A percentile compares a stretch with the other conserved stretches of the same genome.
These are phyloP conservation scores for Apodemia zela DNA, from an alignment of 2,888 invertebrate species.

Conservation along the genomic window DNA sequence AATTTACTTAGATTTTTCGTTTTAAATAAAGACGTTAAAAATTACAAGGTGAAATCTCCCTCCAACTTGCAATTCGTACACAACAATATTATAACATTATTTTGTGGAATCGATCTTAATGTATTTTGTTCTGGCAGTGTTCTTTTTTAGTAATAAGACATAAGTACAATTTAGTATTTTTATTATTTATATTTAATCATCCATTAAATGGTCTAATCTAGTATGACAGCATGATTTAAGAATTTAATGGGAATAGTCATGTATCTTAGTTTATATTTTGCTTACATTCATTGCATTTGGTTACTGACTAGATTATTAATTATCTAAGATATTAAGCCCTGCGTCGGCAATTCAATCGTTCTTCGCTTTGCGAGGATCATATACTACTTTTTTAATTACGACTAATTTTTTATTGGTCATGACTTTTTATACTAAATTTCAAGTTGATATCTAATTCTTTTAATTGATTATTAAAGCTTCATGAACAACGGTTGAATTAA, in stretches of 20 bases:
- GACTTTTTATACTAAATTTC: constrained; percentile 12
- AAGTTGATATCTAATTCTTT: not conserved
- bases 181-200: not conserved
- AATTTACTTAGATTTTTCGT: not conserved
- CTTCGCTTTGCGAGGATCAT: constrained; percentile 17
- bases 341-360: constrained; percentile 20
- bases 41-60: not conserved
- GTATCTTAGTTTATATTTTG: constrained; percentile 19
- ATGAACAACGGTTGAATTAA: constrained; percentile 13
- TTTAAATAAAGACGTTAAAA: constrained; percentile 1
- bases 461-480: constrained; percentile 10
- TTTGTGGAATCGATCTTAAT: not conserved
- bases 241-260: not conserved
- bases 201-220: not conserved
- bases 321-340: constrained; percentile 23
- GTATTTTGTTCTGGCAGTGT: constrained; percentile 2
- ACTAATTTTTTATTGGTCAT: constrained; percentile 12
- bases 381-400: not conserved
- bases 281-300: constrained; percentile 30
- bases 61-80: not conserved
- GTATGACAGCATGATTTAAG: not conserved
- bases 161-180: constrained; percentile 1
- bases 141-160: constrained; percentile 4
- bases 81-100: not conserved
- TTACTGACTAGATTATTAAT: constrained; percentile 30